Base-by-base conservation (phyloP, 1,140 invertebrate species). In the Chelonus insularis region DNA sequence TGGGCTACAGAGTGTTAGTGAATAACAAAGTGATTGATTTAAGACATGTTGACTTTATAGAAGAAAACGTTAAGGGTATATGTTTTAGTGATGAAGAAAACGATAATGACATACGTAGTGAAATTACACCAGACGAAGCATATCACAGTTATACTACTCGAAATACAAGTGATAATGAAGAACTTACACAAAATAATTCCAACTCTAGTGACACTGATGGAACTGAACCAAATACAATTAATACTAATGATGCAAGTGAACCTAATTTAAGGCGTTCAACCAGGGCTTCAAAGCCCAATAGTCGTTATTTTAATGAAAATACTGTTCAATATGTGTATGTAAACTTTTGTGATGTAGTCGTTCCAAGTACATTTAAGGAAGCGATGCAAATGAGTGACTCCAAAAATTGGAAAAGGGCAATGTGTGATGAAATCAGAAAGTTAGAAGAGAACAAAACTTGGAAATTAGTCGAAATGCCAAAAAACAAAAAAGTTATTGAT, bases 41-140 rank as follows among this genome's bases (percentile, higher is more conserved):
- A 12, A 65, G 57, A 63, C 59, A 67, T 55, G 67, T 64, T 9
- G 60, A 67, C 12, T 56, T 69, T 34, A 37, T 69, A 4, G 65
- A 69, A 57, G 47, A 65, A 25, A 41, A 61, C 39, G 20, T 50
- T 8, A 67, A 60, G 23, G 52, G 45, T 51, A 32, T 68, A 25
- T 55, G 62, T 14, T 58, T 67, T 18, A 54, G 57, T 43, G 59
- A 62, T 8, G 57, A 61, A 23, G 51, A 66, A 32, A 16, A 12
- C 1, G 32, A 50, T 25, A 32, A 54, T 18, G 34, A 39, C 20
- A 25, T 9, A 1, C n/a, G 7, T 52, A 43, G 25, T 18, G 39
- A 48, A 29, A 60, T 20, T n/a, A 23, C 16, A 29, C 25, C 8
- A 21, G 39, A 55, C 12, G 41, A 57, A 57, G 9, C n/a, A 16